Base-by-base conservation (phyloP, 2,113 vertebrate species). In the Bufo bufo region DNA sequence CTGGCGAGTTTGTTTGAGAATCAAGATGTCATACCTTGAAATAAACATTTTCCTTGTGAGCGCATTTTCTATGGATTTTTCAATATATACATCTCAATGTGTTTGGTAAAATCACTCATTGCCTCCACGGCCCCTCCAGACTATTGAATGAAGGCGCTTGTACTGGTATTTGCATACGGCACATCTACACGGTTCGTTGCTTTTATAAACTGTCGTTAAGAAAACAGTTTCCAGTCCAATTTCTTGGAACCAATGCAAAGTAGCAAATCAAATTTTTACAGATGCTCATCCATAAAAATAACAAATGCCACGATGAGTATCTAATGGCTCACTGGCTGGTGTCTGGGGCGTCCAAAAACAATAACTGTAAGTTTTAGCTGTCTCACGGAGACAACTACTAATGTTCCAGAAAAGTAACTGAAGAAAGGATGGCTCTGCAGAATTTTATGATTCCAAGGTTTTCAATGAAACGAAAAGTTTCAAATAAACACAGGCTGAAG, bases 331-430 rank as follows among this genome's bases (percentile, higher is more conserved):
- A 19, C 63, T 47, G 74, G 71, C 71, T 78, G 74, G 66, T 33
- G 87, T 69, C 71, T 69, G 49, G 52, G 63, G 23, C 6, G 23
- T 84, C 87, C 87, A 88, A 88, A 77, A 78, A 88, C 87, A 84
- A 84, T 84, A 84, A 84, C 72, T 77, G 59, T 88, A 61, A 88
- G 77, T 84, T 77, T 75, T 84, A 66, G 82, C 72, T 20, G 72
- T 88, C 87, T 88, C 87, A 88, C 45, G 69, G 69, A 88, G 71
- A 84, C 87, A 84, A 77, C 69, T 83, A 47, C 80, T 77, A 88
- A 88, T 88, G 87, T 84, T 88, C 87, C 87, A 88, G 87, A 88
- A 84, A 88, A 88, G 52, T 78, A 88, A 84, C 58, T 14, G 59
- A 77, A 84, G 81, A 88, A 88, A 88, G 87, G 59, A 69, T n/a